These are phyloP conservation scores for Machaerirhynchus nigripectus DNA, from an alignment of 2,113 vertebrate species.

Conservation along the genomic window DNA sequence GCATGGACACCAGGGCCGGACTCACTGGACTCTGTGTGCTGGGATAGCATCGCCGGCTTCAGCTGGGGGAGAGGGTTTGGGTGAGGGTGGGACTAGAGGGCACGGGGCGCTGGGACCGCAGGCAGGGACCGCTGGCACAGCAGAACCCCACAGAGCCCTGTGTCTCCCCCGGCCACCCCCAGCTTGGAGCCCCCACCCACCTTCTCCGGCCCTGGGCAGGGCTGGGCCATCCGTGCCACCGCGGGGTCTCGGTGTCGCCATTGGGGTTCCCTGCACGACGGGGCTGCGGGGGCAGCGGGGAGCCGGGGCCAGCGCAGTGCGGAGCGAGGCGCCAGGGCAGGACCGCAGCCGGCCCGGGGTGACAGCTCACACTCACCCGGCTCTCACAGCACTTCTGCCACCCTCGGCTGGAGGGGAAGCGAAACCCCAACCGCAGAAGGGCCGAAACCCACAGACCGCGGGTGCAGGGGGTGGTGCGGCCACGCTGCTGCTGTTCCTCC, in stretches of 20 bases:
- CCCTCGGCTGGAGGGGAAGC: not conserved
- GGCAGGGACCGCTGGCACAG: not conserved
- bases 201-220: not conserved
- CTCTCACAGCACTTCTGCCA: rapidly evolving
- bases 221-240: not conserved
- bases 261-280: rapidly evolving
- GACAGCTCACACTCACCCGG: rapidly evolving
- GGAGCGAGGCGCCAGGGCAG: rapidly evolving
- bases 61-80: not conserved
- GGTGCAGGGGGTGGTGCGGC: rapidly evolving
- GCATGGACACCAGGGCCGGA: rapidly evolving
- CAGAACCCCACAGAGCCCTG: not conserved
- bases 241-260: rapidly evolving
- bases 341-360: rapidly evolving
- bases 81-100: not conserved
- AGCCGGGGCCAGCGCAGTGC: rapidly evolving
- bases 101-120: not conserved
- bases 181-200: not conserved
- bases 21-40: rapidly evolving
- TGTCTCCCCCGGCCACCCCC: no score
- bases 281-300: rapidly evolving
- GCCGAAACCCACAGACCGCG: not conserved
- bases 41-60: rapidly evolving
- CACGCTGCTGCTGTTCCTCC: rapidly evolving
- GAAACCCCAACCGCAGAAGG: not conserved